These are phyloP conservation scores for Tribolium freemani DNA, from an alignment of 2,888 invertebrate species.

Conservation along the genomic window DNA sequence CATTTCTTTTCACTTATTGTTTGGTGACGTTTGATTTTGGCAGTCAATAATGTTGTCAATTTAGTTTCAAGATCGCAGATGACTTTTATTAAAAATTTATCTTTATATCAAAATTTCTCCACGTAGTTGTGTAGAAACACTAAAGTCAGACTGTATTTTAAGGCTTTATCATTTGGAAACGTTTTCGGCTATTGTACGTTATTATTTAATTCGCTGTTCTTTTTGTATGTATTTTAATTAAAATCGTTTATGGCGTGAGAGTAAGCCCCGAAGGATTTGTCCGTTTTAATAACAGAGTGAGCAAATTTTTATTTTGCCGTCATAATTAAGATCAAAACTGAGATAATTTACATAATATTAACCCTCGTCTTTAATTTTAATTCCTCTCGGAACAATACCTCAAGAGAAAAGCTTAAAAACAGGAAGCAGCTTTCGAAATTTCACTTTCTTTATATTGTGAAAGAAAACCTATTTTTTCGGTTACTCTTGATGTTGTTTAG, in stretches of 20 bases:
- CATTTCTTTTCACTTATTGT: too few relatives aligned
- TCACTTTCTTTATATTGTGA: not conserved
- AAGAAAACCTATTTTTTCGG: slow-evolving; percentile 2
- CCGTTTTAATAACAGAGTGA: slow-evolving; percentile 6
- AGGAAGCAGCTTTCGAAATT: slow-evolving; percentile 23
- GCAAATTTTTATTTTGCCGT: slow-evolving; percentile 25
- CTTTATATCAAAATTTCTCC: too few relatives aligned
- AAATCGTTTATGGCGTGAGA: slow-evolving; percentile 21
- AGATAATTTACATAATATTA: slow-evolving; percentile 32
- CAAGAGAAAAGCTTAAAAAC: slow-evolving; percentile 7
- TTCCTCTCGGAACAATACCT: slow-evolving; percentile 11
- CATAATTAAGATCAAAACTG: slow-evolving; percentile 31
- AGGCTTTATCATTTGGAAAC: too few relatives aligned
- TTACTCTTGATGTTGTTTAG: not conserved
- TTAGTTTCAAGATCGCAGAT: too few relatives aligned
- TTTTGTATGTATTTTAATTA: slow-evolving; percentile 7
- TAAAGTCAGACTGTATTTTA: too few relatives aligned
- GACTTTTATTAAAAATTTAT: too few relatives aligned
- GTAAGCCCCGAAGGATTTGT: slow-evolving; percentile 18
- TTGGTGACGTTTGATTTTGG: too few relatives aligned
- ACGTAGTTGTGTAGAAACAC: too few relatives aligned
- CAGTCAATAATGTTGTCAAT: too few relatives aligned
- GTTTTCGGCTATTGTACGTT: too few relatives aligned
- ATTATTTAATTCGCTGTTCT: not conserved
- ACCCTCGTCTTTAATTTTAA: slow-evolving; percentile 30